phyloP scores from a whole-genome alignment of 1,140 invertebrate genomes.

The Aphelinus atriplicis region DNA sequence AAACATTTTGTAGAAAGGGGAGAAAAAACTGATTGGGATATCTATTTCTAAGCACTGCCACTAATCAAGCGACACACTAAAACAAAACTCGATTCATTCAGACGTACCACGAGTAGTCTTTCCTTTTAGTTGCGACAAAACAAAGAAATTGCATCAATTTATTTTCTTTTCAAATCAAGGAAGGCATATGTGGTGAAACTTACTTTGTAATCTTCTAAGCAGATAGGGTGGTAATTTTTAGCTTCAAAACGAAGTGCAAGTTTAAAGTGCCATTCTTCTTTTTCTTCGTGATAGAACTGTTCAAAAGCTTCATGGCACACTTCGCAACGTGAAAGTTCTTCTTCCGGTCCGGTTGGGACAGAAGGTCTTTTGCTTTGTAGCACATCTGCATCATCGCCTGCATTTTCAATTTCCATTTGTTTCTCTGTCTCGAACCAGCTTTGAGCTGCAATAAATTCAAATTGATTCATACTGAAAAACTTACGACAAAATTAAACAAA shows the following conservation, averaged over 20 bases:
- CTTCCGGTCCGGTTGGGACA: conserved; percentile 72
- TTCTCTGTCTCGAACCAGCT: conserved; percentile 87
- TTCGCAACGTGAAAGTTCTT: conserved; percentile 73
- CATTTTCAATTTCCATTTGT: conserved; percentile 51
- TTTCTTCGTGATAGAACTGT: conserved; percentile 93
- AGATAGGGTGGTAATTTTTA: conserved; percentile 89
- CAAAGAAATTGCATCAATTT: conserved; percentile 1
- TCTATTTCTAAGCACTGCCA: too few species aligned
- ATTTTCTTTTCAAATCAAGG: not conserved
- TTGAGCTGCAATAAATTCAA: conserved; percentile 70
- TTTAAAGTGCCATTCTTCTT: conserved; percentile 93
- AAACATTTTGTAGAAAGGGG: too few species aligned
- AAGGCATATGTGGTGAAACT: conserved; percentile 19
- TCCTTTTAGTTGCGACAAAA: conserved; percentile 33
- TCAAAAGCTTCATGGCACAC: conserved; percentile 93
- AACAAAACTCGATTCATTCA: not conserved
- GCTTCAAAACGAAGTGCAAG: conserved; percentile 82
- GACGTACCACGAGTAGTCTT: conserved; percentile 38
- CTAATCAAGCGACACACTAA: too few species aligned
- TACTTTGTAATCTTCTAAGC: conserved; percentile 90
- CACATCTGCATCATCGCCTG: too few species aligned
- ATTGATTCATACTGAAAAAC: conserved; percentile 43
- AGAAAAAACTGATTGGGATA: too few species aligned
- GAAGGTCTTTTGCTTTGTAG: conserved; percentile 57
- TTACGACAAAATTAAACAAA: not conserved